Percentiles rank a stretch among this genome's conserved stretches.
These are phyloP conservation scores for Argyresthia goedartella DNA, from an alignment of 2,888 invertebrate genomes.

Conservation along the genomic window DNA sequence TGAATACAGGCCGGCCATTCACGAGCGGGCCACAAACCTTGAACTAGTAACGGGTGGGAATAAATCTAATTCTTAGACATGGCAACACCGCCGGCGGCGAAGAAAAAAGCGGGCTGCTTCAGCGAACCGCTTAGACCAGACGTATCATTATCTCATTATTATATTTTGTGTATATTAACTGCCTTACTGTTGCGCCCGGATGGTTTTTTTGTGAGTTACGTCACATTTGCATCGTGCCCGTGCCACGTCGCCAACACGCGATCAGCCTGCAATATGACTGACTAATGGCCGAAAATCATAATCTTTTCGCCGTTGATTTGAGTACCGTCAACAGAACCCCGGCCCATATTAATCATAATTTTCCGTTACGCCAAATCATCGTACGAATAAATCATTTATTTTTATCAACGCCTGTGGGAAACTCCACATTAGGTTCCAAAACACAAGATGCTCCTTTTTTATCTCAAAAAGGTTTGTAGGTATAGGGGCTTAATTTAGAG, in stretches of 20 bases:
- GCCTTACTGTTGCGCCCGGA: constrained; percentile 18
- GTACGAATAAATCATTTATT: constrained; percentile 19
- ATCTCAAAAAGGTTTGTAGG: too few species aligned
- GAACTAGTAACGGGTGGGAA: constrained; percentile 60
- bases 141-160: constrained; percentile 64
- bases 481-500: background rate
- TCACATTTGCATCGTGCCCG: constrained; percentile 12
- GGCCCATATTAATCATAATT: constrained; percentile 53
- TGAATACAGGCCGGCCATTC: constrained; percentile 56
- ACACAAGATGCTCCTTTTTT: background rate
- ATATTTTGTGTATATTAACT: constrained; percentile 33
- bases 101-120: constrained; percentile 43
- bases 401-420: constrained; percentile 5
- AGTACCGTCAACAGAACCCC: constrained; percentile 33
- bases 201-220: constrained; percentile 16
- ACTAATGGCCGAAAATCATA: constrained; percentile 55
- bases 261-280: constrained; percentile 42
- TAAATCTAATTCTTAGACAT: constrained; percentile 40
- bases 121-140: constrained; percentile 50
- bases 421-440: background rate
- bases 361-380: constrained; percentile 40
- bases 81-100: constrained; percentile 34
- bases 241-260: constrained; percentile 33
- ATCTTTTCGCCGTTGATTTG: constrained; percentile 24
- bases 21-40: constrained; percentile 49